Conservation (phyloP, 2,888 invertebrate genomes). For the Stenchaetothrips biformis region DNA sequence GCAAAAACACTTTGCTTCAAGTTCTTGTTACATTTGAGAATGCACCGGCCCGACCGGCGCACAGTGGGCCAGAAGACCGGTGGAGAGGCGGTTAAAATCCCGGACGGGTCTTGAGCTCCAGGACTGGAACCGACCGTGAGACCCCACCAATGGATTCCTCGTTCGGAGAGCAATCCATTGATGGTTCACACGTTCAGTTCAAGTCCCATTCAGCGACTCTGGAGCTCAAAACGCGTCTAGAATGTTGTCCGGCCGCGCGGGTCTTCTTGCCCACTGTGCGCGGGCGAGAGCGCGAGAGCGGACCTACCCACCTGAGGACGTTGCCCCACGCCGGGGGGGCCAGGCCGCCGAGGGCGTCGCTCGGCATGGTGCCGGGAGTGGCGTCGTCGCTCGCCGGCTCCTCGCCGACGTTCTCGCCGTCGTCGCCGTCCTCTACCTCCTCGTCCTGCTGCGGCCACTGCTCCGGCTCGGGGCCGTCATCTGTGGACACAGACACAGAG, state of each 20-base stretch:
- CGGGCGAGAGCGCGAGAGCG: not conserved
- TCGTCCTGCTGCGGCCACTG: not conserved
- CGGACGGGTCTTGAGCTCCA: too few relatives aligned
- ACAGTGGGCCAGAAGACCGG: too few relatives aligned
- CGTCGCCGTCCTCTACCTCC: not conserved
- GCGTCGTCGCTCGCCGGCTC: not conserved
- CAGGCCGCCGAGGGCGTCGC: conserved; percentile 7
- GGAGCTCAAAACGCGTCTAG: too few relatives aligned
- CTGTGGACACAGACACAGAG: not conserved
- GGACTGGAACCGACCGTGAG: too few relatives aligned
- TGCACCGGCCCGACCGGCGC: not conserved
- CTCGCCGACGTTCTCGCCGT: not conserved
- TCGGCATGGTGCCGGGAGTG: not conserved
- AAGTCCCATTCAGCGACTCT: too few relatives aligned
- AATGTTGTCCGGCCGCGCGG: not conserved
- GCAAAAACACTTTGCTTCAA: not conserved
- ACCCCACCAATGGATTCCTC: too few relatives aligned
- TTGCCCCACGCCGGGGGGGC: not conserved
- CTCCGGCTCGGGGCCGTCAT: not conserved
- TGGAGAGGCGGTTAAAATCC: too few relatives aligned
- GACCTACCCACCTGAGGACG: not conserved
- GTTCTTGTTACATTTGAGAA: not conserved
- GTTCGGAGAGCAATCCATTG: too few relatives aligned
- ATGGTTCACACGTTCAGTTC: too few relatives aligned
- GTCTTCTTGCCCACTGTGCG: not conserved